Percentiles rank a stretch among this genome's conserved stretches.
phyloP scores from a whole-genome alignment of 2,113 vertebrate genomes.

The Rissa tridactyla region DNA sequence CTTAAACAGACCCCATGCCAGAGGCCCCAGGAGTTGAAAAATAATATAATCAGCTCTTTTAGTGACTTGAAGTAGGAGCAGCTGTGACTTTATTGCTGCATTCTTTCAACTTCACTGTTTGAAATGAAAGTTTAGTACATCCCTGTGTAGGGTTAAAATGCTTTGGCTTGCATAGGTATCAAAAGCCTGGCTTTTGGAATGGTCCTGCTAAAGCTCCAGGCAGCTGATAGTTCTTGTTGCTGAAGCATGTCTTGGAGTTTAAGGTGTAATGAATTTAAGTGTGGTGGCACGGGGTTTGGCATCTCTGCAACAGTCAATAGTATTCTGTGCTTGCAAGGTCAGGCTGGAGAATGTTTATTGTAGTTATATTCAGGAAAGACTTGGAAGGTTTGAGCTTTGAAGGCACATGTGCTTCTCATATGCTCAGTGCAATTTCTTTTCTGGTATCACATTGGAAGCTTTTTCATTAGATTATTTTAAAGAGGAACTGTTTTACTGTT shows the following conservation, averaged over 20 bases:
- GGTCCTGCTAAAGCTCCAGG: not conserved
- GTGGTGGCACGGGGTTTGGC: not conserved
- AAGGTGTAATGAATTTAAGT: not conserved
- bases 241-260: not conserved
- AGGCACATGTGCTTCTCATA: not conserved
- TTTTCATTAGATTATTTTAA: not conserved
- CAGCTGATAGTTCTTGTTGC: not conserved
- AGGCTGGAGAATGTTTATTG: not conserved
- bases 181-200: not conserved
- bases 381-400: not conserved
- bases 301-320: accelerated
- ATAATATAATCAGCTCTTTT: not conserved
- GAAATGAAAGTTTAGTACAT: not conserved
- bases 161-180: not conserved
- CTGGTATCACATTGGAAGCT: not conserved
- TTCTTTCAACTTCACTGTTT: not conserved
- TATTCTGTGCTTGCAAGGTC: not conserved
- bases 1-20: not conserved
- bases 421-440: not conserved
- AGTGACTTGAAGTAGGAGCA: not conserved
- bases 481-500: not conserved
- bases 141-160: not conserved
- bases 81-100: not conserved
- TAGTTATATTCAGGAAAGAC: too few species aligned
- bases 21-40: not conserved